Evolutionary conservation across 2,888 invertebrate genomes (phyloP), one percentile per base, ranked within the genome.

Genomic region (Thecophora atra): DNA sequence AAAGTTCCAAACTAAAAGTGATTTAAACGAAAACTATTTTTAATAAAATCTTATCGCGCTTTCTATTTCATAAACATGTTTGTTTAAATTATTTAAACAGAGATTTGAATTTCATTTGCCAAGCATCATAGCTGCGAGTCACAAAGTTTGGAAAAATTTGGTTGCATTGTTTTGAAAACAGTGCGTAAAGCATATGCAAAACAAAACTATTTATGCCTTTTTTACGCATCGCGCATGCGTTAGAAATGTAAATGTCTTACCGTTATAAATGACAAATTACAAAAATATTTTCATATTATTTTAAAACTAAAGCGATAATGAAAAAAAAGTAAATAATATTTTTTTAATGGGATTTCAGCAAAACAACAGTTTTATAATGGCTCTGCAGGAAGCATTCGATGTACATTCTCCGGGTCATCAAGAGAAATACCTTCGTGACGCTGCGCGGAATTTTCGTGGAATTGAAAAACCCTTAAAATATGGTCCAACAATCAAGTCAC

Each of bases 401-500:
- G 77, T 75, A 21, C 80, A 83, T 60, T 7, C 13, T 44, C 11
- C 6, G 26, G 24, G 79, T 81, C 82, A 83, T 71, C 84, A 86
- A 73, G 85, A 85, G 76, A 84, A 83, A 58, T 82, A 82, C 63
- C 77, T 87, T 52, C 84, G 86, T 2, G 84, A 86, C 75, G 80
- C 81, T 0, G 86, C 87, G 1, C 81, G 81, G 68, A 80, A 84
- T 70, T 87, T 86, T 75, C 83, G 82, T 19, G 86, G 85, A 0
- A 78, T 87, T 68, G 86, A 86, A 67, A 86, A 86, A 66, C 87
- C 87, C 0, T 72, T 87, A 0, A 86, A 86, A 76, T 82, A 83
- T 75, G 86, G 84, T 0, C 85, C 86, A 1, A 72, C 76, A 2
- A 82, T 90, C 37, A 83, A 85, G 13, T 88, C 84, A 2, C 83